These are phyloP conservation scores for Cryptus viduatorius DNA, from an alignment of 2,888 invertebrate genomes.

Conservation along the genomic window DNA sequence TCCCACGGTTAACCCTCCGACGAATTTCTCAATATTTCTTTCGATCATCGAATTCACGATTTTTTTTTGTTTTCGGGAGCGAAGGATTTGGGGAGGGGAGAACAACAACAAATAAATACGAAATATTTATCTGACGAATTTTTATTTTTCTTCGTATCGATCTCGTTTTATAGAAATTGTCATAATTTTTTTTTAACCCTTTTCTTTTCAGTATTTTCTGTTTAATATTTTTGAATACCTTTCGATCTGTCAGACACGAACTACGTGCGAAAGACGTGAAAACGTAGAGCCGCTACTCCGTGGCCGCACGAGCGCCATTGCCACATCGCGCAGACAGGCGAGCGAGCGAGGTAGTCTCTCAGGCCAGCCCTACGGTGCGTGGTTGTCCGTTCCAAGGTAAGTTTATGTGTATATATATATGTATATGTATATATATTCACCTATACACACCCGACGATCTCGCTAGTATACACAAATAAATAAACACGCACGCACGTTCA, in stretches of 20 bases:
- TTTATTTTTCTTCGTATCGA: constrained; percentile 17
- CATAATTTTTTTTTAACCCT: constrained; percentile 1
- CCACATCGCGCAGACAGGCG: constrained; percentile 77
- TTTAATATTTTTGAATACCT: not conserved
- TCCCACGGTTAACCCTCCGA: constrained; percentile 50
- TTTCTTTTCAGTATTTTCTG: constrained; percentile 11
- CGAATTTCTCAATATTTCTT: constrained; percentile 11
- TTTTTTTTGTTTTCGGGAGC: not conserved
- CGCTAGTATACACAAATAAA: constrained; percentile 37
- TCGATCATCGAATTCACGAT: not conserved
- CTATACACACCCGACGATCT: constrained; percentile 26
- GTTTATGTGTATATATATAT: constrained; percentile 19
- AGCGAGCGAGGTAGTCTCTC: constrained; percentile 34
- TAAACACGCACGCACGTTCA: constrained; percentile 49
- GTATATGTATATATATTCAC: constrained; percentile 26
- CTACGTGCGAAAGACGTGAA: constrained; percentile 70
- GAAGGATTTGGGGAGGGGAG: not conserved
- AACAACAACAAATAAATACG: constrained; percentile 5
- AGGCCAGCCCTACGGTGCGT: constrained; percentile 50
- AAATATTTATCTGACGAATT: not conserved
- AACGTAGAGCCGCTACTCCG: constrained; percentile 73
- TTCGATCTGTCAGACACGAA: constrained; percentile 72
- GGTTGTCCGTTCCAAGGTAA: constrained; percentile 34
- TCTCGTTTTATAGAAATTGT: not conserved
- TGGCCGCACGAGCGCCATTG: constrained; percentile 79